phyloP scores from a whole-genome alignment of 2,113 vertebrate genomes.

The Murina feae region DNA sequence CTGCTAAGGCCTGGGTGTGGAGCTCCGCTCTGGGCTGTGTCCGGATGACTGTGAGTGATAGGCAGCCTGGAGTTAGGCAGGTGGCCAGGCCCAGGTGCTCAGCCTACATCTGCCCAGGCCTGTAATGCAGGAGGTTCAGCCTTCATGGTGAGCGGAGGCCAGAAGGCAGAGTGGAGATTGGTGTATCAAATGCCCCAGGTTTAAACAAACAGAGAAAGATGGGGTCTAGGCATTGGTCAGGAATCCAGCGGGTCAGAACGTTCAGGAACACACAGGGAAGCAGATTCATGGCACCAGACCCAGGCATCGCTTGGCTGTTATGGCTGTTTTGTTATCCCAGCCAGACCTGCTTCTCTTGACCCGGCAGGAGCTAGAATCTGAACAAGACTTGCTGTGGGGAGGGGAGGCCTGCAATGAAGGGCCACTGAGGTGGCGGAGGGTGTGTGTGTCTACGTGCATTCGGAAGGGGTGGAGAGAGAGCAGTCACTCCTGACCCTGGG shows the following conservation, averaged over 20 bases:
- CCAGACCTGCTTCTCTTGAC: background rate
- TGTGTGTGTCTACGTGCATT: accelerated
- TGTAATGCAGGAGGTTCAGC: background rate
- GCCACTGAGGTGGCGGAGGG: background rate
- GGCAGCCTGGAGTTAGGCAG: background rate
- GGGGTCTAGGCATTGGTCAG: background rate
- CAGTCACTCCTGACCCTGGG: background rate
- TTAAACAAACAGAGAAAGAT: background rate
- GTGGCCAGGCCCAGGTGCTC: background rate
- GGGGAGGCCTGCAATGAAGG: background rate
- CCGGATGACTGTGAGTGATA: background rate
- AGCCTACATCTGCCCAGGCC: background rate
- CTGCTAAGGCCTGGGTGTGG: too few species aligned
- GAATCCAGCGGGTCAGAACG: background rate
- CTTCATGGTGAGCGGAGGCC: background rate
- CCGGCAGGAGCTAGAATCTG: background rate
- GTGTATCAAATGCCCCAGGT: background rate
- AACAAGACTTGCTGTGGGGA: background rate
- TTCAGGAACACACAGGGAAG: background rate
- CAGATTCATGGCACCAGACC: background rate
- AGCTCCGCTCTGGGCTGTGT: background rate
- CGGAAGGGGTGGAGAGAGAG: background rate
- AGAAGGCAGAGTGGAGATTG: background rate
- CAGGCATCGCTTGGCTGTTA: background rate
- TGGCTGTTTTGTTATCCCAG: background rate